Conservation (phyloP, 2,797 vertebrate species). For the Gymnocypris eckloni region DNA sequence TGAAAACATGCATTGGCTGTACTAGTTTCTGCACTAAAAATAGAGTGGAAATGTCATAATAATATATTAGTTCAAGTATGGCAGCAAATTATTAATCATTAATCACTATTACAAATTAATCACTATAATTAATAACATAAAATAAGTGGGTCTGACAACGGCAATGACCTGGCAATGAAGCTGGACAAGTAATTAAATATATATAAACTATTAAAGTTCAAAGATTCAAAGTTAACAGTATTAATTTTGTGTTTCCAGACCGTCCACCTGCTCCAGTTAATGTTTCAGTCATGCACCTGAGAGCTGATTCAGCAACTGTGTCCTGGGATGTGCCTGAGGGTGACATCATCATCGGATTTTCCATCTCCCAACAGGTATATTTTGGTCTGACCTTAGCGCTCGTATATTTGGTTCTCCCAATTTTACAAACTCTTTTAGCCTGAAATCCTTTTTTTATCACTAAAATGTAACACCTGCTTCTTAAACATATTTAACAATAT, state of each 20-base stretch:
- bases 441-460: neutral
- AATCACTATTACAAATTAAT: neutral
- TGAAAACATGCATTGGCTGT: neutral
- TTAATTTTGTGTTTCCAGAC: conserved; percentile 73
- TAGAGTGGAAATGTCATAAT: neutral
- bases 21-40: neutral
- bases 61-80: neutral
- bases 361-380: conserved; percentile 90
- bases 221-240: neutral
- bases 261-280: conserved; percentile 94
- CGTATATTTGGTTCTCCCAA: neutral
- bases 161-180: too few species aligned
- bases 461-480: too few species aligned
- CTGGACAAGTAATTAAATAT: neutral
- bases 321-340: conserved; percentile 98
- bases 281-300: conserved; percentile 92
- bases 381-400: neutral
- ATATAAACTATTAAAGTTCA: neutral
- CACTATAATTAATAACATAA: neutral
- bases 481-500: neutral
- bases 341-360: conserved; percentile 96
- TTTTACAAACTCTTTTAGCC: neutral
- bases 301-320: conserved; percentile 93
- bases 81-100: neutral
- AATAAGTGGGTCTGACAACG: neutral